Percentiles rank a stretch among this genome's conserved stretches.
Evolutionary conservation across 2,888 invertebrate genomes (phyloP).

Genomic region (Drosophila buzzatii): DNA sequence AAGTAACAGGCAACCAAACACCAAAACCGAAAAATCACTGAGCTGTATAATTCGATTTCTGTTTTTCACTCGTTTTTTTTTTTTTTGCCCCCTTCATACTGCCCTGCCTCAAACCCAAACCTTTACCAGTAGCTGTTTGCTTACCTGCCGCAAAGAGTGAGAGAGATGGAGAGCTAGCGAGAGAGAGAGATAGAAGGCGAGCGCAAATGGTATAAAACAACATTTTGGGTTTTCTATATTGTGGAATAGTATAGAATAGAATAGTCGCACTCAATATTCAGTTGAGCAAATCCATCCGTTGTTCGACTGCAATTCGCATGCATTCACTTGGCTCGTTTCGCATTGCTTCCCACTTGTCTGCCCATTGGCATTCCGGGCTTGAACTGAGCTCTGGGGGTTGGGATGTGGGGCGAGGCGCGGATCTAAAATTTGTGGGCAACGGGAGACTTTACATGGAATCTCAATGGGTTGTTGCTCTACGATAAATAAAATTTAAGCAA

Average conservation of each 20-base stretch:
- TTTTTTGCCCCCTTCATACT: not conserved
- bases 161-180: not conserved
- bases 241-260: constrained; percentile 47
- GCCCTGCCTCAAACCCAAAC: constrained; percentile 9
- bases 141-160: constrained; percentile 57
- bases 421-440: constrained; percentile 44
- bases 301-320: constrained; percentile 67
- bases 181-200: not conserved
- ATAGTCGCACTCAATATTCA: constrained; percentile 74
- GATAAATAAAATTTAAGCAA: constrained; percentile 71
- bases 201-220: constrained; percentile 62
- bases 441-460: constrained; percentile 58
- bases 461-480: constrained; percentile 59
- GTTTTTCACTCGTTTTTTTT: constrained; percentile 76
- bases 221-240: constrained; percentile 65
- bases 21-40: constrained; percentile 83
- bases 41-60: constrained; percentile 84
- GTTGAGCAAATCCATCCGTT: constrained; percentile 79
- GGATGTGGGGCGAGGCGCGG: not conserved
- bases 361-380: constrained; percentile 32
- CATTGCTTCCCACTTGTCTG: constrained; percentile 16
- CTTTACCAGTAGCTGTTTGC: constrained; percentile 42
- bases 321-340: constrained; percentile 60
- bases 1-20: constrained; percentile 76
- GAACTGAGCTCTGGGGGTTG: not conserved